Evolutionary conservation across 2,797 vertebrate genomes (phyloP), one percentile per base, ranked within the genome.

Genomic region (Dendrocincla fuliginosa): DNA sequence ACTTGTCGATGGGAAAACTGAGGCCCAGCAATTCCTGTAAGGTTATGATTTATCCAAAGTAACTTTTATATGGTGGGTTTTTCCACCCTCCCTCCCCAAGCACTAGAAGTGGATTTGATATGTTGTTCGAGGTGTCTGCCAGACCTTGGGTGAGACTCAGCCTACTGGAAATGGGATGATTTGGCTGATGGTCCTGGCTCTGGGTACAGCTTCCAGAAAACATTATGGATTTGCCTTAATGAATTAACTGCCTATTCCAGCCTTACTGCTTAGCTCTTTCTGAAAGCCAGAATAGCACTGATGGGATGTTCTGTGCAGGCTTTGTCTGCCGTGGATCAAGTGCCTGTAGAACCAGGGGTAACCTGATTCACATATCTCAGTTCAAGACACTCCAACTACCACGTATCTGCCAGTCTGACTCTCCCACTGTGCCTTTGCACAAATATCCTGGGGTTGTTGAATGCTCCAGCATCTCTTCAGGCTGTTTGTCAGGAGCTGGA

Each of bases 401-500:
- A 69, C 2, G 1, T 4, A 2, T 2, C 30, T 16, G 39, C 15
- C 77, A 32, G 39, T 52, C 44, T 59, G 10, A 2, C 59, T 42
- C 55, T 1, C 70, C 47, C 7, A 2, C 17, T 8, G 6, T 17
- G 74, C 20, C 68, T 35, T 30, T 10, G 10, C 42, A 44, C 12
- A 19, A 35, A 33, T 27, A 25, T 41, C 67, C 46, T 10, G 33
- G 32, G 23, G 5, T 1, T 71, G 46, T 16, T 57, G 57, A 24
- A 12, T 30, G 42, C 37, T 77, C 64, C 65, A 79, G 88, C 46
- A 76, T 47, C 80, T 70, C 70, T 39, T 25, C 59, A 47, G 73
- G 69, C 73, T 59, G 35, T 81, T 80, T 78, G 25, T 78, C 74
- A 64, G 86, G 79, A 89, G 47, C 77, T 89, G 77, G 84, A 84